These are phyloP conservation scores for Tonatia bakeri DNA, from an alignment of 2,113 vertebrate genomes.

Conservation along the genomic window DNA sequence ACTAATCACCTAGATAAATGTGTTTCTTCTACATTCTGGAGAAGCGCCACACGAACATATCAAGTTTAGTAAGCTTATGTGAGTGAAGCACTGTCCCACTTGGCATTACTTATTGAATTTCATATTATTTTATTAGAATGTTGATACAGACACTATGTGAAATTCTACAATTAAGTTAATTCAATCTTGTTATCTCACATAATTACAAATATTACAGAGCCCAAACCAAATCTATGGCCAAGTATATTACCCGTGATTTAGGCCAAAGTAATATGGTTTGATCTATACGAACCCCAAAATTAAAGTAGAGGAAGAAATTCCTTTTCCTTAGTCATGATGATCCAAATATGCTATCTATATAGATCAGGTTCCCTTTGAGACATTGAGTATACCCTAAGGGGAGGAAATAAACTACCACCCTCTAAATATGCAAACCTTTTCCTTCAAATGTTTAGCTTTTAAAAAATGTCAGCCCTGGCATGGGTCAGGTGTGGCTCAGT, in stretches of 20 bases:
- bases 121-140: conserved; percentile 62
- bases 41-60: conserved; percentile 66
- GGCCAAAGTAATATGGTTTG: background rate
- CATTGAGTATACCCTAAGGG: background rate
- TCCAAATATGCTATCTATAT: background rate
- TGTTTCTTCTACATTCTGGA: conserved; percentile 72
- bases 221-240: background rate
- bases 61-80: conserved; percentile 64
- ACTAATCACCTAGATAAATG: conserved; percentile 78
- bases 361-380: background rate
- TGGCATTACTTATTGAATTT: conserved; percentile 59
- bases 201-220: conserved; percentile 17
- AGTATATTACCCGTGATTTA: background rate
- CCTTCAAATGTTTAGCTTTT: background rate
- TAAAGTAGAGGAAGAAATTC: background rate
- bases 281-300: background rate
- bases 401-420: background rate
- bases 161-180: conserved; percentile 49
- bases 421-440: background rate
- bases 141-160: conserved; percentile 33
- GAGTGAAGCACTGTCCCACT: conserved; percentile 52
- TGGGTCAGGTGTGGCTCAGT: too few relatives aligned
- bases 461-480: background rate
- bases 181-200: conserved; percentile 23
- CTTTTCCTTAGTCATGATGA: background rate